Evolutionary conservation across 2,888 invertebrate species (phyloP).

Genomic region (Cephalotes varians): DNA sequence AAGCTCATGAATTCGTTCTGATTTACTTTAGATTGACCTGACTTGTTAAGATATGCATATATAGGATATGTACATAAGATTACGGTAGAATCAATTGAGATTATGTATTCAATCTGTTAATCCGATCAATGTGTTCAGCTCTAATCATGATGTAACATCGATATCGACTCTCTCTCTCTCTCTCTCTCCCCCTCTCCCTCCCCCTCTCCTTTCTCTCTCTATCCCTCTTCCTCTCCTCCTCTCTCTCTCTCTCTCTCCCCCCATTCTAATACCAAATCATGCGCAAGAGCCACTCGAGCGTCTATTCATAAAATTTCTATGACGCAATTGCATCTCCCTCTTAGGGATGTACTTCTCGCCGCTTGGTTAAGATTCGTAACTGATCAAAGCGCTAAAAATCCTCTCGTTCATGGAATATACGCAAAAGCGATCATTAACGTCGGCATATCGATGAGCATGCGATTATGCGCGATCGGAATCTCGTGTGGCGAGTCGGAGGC

Average conservation of each 20-base stretch:
- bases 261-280: background rate
- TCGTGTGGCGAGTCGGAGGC: slow-evolving; percentile 57
- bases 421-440: slow-evolving; percentile 48
- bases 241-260: background rate
- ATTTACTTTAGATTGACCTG: background rate
- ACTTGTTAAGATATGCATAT: background rate
- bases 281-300: background rate
- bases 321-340: slow-evolving; percentile 9
- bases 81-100: slow-evolving; percentile 9
- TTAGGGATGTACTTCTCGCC: background rate
- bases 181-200: background rate
- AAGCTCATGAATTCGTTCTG: background rate
- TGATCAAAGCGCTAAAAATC: slow-evolving; percentile 55
- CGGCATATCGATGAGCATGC: slow-evolving; percentile 60
- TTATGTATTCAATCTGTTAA: slow-evolving; percentile 19
- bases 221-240: background rate
- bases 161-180: background rate
- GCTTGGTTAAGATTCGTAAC: slow-evolving; percentile 7
- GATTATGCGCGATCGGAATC: slow-evolving; percentile 59
- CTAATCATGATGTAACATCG: slow-evolving; percentile 2
- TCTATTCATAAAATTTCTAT: slow-evolving; percentile 18
- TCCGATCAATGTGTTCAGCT: slow-evolving; percentile 3
- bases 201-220: background rate
- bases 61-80: background rate
- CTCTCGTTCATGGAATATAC: slow-evolving; percentile 34